Conservation (phyloP, 2,113 vertebrate species). For the Chinchilla lanigera region DNA sequence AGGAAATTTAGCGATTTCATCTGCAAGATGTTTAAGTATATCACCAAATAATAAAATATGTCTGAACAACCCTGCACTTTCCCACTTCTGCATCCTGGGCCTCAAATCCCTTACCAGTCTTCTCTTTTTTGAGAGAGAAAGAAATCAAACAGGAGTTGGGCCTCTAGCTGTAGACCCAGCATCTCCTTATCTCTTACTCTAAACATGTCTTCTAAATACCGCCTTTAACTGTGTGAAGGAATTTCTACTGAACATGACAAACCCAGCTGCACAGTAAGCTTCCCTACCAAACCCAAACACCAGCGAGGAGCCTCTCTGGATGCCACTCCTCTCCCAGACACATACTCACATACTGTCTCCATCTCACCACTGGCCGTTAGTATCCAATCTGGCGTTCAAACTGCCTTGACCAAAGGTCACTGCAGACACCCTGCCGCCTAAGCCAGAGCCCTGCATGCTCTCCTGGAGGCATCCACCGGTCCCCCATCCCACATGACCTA, state of each 20-base stretch:
- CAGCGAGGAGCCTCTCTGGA: too few relatives aligned
- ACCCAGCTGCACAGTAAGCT: not conserved
- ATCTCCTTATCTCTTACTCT: not conserved
- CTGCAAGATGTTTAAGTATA: not conserved
- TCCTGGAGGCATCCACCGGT: not conserved
- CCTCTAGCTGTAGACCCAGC: not conserved
- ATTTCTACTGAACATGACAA: not conserved
- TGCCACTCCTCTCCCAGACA: accelerated
- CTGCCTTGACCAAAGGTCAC: not conserved
- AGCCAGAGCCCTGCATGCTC: accelerated
- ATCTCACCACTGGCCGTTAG: accelerated
- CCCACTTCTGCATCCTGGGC: not conserved
- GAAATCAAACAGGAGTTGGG: not conserved
- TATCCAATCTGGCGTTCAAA: not conserved
- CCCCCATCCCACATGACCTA: not conserved
- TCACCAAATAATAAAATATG: not conserved
- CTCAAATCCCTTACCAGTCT: not conserved
- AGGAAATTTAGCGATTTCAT: not conserved
- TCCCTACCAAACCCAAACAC: not conserved
- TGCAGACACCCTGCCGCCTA: accelerated
- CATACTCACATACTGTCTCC: not conserved
- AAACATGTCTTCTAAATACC: not conserved
- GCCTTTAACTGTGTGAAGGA: not conserved
- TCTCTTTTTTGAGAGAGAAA: not conserved
- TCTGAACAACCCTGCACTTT: not conserved